phyloP scores from a whole-genome alignment of 2,888 invertebrate species.

The Mayetiola destructor region DNA sequence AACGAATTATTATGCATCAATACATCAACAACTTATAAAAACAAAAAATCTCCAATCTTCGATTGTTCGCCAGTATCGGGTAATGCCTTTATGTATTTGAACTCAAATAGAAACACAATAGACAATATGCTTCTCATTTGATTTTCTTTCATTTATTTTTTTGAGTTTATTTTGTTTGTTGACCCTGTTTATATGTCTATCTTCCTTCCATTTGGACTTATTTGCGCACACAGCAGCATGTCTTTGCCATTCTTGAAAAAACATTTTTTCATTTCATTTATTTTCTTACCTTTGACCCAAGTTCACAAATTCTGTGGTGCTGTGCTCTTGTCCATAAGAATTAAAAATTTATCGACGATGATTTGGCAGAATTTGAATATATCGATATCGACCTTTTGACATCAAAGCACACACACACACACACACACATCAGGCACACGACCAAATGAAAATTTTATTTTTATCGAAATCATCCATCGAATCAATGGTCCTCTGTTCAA shows the following conservation, averaged over 20 bases:
- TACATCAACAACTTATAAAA: too few species aligned
- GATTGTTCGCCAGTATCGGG: too few species aligned
- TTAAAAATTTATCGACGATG: conserved; percentile 6
- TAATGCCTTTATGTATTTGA: too few species aligned
- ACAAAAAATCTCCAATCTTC: too few species aligned
- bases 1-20: too few species aligned
- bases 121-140: too few species aligned
- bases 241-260: not conserved
- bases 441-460: not conserved
- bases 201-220: not conserved
- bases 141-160: too few species aligned
- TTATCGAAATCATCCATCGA: not conserved
- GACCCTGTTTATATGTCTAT: not conserved
- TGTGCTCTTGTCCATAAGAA: not conserved
- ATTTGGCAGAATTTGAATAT: conserved; percentile 4
- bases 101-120: too few species aligned
- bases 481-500: not conserved
- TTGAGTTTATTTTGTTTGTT: not conserved
- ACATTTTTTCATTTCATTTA: not conserved
- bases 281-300: not conserved
- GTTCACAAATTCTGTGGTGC: too few species aligned
- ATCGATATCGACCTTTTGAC: not conserved
- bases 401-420: too few species aligned
- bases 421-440: too few species aligned
- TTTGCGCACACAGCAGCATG: not conserved